These are phyloP conservation scores for Dinoponera quadriceps DNA, from an alignment of 1,140 invertebrate genomes.

Conservation along the genomic window DNA sequence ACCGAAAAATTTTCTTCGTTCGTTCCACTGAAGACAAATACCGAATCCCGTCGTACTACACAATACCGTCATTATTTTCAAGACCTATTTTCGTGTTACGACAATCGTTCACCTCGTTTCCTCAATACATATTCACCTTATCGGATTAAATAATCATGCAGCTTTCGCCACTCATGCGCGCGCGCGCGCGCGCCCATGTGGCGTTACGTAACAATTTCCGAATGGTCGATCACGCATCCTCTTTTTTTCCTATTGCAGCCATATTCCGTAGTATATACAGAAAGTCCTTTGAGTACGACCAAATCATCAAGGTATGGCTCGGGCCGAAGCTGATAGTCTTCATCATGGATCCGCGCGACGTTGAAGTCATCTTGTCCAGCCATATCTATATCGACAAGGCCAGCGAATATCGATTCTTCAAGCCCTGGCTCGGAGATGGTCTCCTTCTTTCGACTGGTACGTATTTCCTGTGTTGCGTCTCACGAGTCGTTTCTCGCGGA, in stretches of 20 bases:
- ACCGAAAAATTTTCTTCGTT: too few relatives aligned
- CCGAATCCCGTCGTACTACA: too few relatives aligned
- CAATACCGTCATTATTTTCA: too few relatives aligned
- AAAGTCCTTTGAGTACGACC: constrained; percentile 87
- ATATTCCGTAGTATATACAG: constrained; percentile 88
- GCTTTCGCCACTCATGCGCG: constrained; percentile 1
- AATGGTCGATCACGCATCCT: background rate
- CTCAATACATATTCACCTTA: background rate
- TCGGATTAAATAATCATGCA: background rate
- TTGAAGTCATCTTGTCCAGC: constrained; percentile 91
- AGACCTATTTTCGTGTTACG: too few relatives aligned
- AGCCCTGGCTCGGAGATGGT: constrained; percentile 91
- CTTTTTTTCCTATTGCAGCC: constrained; percentile 82
- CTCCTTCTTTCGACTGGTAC: constrained; percentile 91
- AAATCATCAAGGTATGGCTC: constrained; percentile 90
- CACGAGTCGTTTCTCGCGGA: too few relatives aligned
- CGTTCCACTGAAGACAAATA: too few relatives aligned
- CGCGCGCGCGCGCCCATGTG: too few relatives aligned
- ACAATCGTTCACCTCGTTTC: too few relatives aligned
- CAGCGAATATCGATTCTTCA: constrained; percentile 90
- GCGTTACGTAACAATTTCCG: background rate
- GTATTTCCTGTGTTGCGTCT: too few relatives aligned
- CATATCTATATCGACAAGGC: constrained; percentile 92
- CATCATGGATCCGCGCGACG: constrained; percentile 90
- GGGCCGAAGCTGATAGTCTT: constrained; percentile 91